Base-by-base conservation (phyloP, 2,113 vertebrate species). In the Beaufortia kweichowensis region DNA sequence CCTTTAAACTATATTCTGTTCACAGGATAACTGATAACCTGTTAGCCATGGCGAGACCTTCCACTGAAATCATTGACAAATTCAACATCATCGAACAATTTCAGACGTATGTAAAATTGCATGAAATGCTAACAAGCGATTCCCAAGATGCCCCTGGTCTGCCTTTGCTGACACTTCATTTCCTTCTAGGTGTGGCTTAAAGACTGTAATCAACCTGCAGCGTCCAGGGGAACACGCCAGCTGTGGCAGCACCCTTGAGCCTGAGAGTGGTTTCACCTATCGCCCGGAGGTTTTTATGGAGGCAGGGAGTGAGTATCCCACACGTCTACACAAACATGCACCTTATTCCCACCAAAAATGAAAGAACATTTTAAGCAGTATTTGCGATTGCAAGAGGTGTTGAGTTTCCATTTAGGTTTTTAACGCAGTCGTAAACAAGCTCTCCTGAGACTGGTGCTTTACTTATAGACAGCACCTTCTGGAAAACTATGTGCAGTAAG, bases 201-300 rank as follows among this genome's bases (percentile, higher is more conserved):
- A 94, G 92, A 97, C 95, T 0, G 46, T 99, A 65, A 98, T 99
- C 87, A 99, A 98, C 91, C 93, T 99, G 62, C 97, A 99, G 90
- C 93, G 96, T 59, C 95, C 96, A 3, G 96, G 95, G 67, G 97
- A 99, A 88, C 97, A 99, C 0, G 95, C 95, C 11, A 98, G 96
- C 93, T 99, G 97, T 77, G 97, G 97, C 79, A 94, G 92, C 81
- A 87, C 96, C 0, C 87, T 99, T 85, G 97, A 98, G 83, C 93
- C 91, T 69, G 94, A 95, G 77, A 98, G 95, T 0, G 95, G 95
- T 43, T 98, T 99, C 89, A 96, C 96, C 0, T 99, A 99, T 85
- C 92, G 91, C 80, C 97, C 97, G 4, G 96, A 98, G 86, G 91
- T 87, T 39, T 97, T 99, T 87, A 98, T 99, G 97, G 93, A 96